Conservation (phyloP, 30 jellyfish, hydroid and myxozoan genomes). For the Aurelia sp. region DNA sequence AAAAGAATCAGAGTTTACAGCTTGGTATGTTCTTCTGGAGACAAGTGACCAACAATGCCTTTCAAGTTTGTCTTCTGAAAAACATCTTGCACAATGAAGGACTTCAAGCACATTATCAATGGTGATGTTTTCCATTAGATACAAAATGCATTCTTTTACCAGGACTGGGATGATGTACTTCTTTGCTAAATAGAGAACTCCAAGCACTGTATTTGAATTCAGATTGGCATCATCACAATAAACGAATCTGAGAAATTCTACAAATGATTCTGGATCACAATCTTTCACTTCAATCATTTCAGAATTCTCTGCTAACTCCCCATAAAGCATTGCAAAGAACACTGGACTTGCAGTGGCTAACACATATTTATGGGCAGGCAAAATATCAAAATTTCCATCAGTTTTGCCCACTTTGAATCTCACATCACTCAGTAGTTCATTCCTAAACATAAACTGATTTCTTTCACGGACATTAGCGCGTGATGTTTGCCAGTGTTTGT, state of each 20-base stretch:
- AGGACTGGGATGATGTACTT: constrained; percentile 92
- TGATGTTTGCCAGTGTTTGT: constrained; percentile 93
- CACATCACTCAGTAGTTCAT: constrained; percentile 88
- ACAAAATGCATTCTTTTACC: constrained; percentile 85
- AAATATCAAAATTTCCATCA: constrained; percentile 31
- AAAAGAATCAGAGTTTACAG: constrained; percentile 78
- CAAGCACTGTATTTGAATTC: constrained; percentile 77
- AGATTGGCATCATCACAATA: constrained; percentile 89
- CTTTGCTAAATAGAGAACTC: constrained; percentile 86
- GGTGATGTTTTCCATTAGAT: constrained; percentile 84
- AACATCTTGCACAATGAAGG: constrained; percentile 90
- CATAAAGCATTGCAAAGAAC: constrained; percentile 94
- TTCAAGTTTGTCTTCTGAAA: constrained; percentile 87
- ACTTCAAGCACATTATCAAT: constrained; percentile 92
- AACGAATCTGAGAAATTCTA: constrained; percentile 86
- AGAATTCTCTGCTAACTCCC: constrained; percentile 78
- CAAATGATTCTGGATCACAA: constrained; percentile 94
- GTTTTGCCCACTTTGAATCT: constrained; percentile 78
- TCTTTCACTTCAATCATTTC: constrained; percentile 73
- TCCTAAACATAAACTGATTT: constrained; percentile 87
- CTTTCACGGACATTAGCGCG: constrained; percentile 84
- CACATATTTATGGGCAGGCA: constrained; percentile 94
- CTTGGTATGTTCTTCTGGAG: constrained; percentile 78
- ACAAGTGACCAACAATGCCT: constrained; percentile 96
- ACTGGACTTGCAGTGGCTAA: constrained; percentile 98